phyloP scores from a whole-genome alignment of 2,797 vertebrate species.

The Lindbergichthys nudifrons region DNA sequence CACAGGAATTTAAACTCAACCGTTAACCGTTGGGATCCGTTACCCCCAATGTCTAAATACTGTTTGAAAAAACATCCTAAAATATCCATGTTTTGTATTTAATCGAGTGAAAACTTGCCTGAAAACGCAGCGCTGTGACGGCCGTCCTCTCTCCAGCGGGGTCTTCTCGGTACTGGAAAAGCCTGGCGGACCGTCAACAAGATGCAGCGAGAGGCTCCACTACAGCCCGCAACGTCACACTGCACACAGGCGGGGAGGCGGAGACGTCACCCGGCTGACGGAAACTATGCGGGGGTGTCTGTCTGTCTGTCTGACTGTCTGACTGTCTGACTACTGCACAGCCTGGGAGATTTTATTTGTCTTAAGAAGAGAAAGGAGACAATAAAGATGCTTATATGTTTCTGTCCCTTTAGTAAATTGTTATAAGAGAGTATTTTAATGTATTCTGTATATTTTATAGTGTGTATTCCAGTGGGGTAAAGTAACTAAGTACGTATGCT shows the following conservation, averaged over 20 bases:
- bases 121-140: slow-evolving; percentile 31
- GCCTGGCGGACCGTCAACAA: slow-evolving; percentile 82
- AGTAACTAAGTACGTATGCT: no score
- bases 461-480: no score
- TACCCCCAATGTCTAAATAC: not conserved
- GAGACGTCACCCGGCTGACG: slow-evolving; percentile 85
- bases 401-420: no score
- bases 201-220: slow-evolving; percentile 82
- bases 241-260: slow-evolving; percentile 80
- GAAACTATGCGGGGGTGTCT: slow-evolving; percentile 85
- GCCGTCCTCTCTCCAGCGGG: slow-evolving; percentile 61
- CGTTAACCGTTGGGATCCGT: not conserved
- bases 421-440: no score
- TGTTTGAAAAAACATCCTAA: not conserved
- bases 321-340: slow-evolving; percentile 33
- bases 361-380: slow-evolving; percentile 2
- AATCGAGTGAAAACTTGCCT: slow-evolving; percentile 70
- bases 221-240: slow-evolving; percentile 83
- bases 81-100: not conserved
- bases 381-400: not conserved
- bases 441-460: no score
- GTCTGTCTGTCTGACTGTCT: slow-evolving; percentile 37
- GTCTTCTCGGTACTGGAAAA: slow-evolving; percentile 76
- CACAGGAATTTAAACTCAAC: slow-evolving; percentile 22
- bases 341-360: slow-evolving; percentile 44